phyloP scores from a whole-genome alignment of 2,113 vertebrate species.

The Laticauda colubrina region DNA sequence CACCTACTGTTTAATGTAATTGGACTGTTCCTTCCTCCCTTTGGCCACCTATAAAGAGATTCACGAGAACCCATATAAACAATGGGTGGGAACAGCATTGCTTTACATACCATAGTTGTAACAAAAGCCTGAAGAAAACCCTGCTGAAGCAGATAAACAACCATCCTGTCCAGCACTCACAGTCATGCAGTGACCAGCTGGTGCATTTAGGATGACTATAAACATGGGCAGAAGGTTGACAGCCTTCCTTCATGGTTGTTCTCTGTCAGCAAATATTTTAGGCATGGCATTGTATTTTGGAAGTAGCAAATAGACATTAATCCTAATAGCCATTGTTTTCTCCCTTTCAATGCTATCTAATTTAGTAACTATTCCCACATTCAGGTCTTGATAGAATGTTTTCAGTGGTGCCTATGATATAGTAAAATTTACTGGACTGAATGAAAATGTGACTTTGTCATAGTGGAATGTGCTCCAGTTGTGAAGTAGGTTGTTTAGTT shows the following conservation, averaged over 20 bases:
- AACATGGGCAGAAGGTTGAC: not conserved
- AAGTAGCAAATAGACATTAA: not conserved
- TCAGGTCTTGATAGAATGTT: not conserved
- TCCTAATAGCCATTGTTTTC: not conserved
- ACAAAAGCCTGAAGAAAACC: not conserved
- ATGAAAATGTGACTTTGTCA: not conserved
- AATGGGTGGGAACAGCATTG: not conserved
- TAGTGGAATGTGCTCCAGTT: not conserved
- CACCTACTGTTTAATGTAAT: constrained; percentile 15
- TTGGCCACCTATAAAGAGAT: not conserved
- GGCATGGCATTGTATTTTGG: not conserved
- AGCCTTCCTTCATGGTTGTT: not conserved
- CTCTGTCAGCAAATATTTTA: not conserved
- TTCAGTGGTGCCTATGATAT: not conserved
- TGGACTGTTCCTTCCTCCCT: not conserved
- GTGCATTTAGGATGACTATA: not conserved
- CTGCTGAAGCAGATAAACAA: not conserved
- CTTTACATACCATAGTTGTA: not conserved
- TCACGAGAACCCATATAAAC: not conserved
- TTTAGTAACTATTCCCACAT: not conserved
- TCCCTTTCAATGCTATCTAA: not conserved
- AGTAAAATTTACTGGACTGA: not conserved
- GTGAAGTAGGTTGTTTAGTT: not conserved
- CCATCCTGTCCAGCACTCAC: not conserved
- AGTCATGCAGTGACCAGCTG: not conserved